These are phyloP conservation scores for Clivina fossor DNA, from an alignment of 2,888 invertebrate genomes.

Conservation along the genomic window DNA sequence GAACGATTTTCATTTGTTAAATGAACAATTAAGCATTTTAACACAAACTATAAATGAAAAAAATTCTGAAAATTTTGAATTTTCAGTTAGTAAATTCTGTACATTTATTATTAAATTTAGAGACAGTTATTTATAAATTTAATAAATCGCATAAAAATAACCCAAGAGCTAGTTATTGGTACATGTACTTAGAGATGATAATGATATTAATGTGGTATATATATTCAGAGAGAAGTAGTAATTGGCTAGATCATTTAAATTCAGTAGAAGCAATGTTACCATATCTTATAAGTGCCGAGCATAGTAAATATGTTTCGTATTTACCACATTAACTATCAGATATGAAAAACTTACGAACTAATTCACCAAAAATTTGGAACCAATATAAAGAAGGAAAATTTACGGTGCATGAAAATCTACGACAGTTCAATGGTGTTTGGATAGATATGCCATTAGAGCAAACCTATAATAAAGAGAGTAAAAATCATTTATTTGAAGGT, in stretches of 20 bases:
- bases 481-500: constrained; percentile 18
- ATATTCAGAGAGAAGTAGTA: constrained; percentile 5
- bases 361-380: neutral
- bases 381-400: constrained; percentile 5
- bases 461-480: constrained; percentile 17
- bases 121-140: neutral
- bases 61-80: neutral
- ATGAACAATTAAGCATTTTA: neutral
- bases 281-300: constrained; percentile 7
- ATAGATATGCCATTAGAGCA: constrained; percentile 24
- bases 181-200: constrained; percentile 4
- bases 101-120: neutral
- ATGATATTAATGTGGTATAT: constrained; percentile 2
- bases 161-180: constrained; percentile 6
- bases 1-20: constrained; percentile 2
- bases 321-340: constrained; percentile 9
- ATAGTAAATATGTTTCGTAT: constrained; percentile 24
- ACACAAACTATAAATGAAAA: neutral
- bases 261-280: constrained; percentile 24
- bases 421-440: constrained; percentile 23
- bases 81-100: neutral
- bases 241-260: constrained; percentile 12
- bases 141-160: neutral
- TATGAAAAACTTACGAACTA: constrained; percentile 6
- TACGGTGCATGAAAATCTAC: constrained; percentile 12